Evolutionary conservation across 2,797 vertebrate species (phyloP), one percentile per base, ranked within the genome.

Genomic region (Myotis daubentonii): DNA sequence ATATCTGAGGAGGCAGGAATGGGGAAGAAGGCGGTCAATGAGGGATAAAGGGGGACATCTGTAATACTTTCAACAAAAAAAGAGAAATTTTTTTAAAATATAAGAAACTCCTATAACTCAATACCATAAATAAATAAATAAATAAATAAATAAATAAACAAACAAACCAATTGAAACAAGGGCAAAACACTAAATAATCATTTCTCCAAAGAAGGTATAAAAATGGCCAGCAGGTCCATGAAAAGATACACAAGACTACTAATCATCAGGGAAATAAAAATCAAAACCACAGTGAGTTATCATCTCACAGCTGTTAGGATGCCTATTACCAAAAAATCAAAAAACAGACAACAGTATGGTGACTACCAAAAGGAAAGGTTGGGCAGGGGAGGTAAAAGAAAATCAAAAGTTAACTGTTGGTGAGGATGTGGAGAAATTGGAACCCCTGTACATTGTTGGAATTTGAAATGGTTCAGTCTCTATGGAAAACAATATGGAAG

Each of bases 191-290:
- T 12, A 30, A 72, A 15, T 44, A 85, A 44, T 53, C 9, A n/a
- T 79, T 94, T 94, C 36, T 85, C 81, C 53, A 53, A 79, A 70
- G 65, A 89, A 71, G 82, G 90, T 19, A 85, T 62, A 90, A 55
- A 94, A 71, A 65, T 85, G 55, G 44, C 36, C 72, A 65, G 53
- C 44, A 71, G 62, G 30, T 60, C 19, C 38, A 78, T 72, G 65
- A 41, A 79, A 90, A 71, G 53, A 60, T 62, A 33, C 28, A 83
- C 28, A 8, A 44, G 22, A 41, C 15, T 25, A 51, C 38, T 62
- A 33, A 71, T 41, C 22, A 33, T 60, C 25, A 70, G 92, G 20
- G 51, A 89, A 89, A 93, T 70, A 20, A 33, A 70, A 83, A 51
- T 89, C 62, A 62, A 84, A 87, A 70, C 19, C 25, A 60, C 60